These are phyloP conservation scores for Parthenolecanium corni DNA, from an alignment of 2,888 invertebrate species.

Conservation along the genomic window DNA sequence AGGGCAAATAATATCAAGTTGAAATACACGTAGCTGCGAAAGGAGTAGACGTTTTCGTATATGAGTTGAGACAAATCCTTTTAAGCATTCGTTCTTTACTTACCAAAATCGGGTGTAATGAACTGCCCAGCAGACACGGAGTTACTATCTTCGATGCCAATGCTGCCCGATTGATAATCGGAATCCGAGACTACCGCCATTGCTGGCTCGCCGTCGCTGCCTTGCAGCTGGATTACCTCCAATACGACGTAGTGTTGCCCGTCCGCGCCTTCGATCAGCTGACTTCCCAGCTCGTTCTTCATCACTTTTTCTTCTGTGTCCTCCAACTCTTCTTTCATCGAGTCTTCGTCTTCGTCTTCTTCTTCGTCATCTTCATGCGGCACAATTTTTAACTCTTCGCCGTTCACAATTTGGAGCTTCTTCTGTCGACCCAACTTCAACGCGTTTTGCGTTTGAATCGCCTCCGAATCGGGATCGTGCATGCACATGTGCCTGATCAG, in stretches of 20 bases:
- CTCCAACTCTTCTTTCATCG: constrained; percentile 35
- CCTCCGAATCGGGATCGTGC: constrained; percentile 74
- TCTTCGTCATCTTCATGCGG: constrained; percentile 37
- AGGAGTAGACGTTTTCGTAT: no score
- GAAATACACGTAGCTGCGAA: no score
- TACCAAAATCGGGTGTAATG: constrained; percentile 22
- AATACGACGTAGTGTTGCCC: constrained; percentile 81
- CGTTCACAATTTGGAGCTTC: constrained; percentile 56
- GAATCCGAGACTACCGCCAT: constrained; percentile 44
- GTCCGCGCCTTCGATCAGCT: constrained; percentile 56
- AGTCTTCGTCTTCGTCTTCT: constrained; percentile 35
- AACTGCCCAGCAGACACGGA: neutral
- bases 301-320: constrained; percentile 36
- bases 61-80: neutral
- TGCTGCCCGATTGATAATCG: constrained; percentile 33
- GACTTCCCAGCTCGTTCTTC: constrained; percentile 41
- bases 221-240: constrained; percentile 64
- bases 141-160: neutral
- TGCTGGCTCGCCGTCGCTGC: constrained; percentile 37
- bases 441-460: constrained; percentile 60
- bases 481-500: constrained; percentile 81
- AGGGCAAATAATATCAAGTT: no score
- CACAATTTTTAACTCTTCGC: constrained; percentile 38
- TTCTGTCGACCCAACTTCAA: constrained; percentile 67
- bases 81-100: neutral